Percentiles rank a stretch among this genome's conserved stretches.
These are phyloP conservation scores for Ptychoptera albimana DNA, from an alignment of 2,888 invertebrate species.

Conservation along the genomic window DNA sequence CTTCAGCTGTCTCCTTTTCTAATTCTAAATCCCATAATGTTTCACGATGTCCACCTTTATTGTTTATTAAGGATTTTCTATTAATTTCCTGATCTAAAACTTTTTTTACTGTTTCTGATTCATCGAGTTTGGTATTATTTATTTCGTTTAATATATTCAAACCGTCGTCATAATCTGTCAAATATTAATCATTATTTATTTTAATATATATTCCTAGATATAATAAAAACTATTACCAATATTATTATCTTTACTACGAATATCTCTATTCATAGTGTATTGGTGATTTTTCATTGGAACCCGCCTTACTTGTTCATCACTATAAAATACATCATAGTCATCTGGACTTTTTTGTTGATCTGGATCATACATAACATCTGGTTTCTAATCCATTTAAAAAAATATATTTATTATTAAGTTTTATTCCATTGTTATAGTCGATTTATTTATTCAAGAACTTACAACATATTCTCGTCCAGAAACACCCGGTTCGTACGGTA, in stretches of 20 bases:
- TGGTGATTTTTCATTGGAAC: conserved; percentile 26
- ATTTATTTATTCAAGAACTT: background rate
- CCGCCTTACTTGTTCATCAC: conserved; percentile 21
- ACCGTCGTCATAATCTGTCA: conserved; percentile 5
- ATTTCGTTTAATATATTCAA: background rate
- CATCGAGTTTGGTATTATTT: too few relatives aligned
- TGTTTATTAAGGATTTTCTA: too few relatives aligned
- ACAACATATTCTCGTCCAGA: too few relatives aligned
- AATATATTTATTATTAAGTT: too few relatives aligned
- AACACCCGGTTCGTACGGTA: background rate
- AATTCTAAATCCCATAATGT: conserved; percentile 38
- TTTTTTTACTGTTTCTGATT: too few relatives aligned
- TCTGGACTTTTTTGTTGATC: conserved; percentile 15
- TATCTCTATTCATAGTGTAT: conserved; percentile 27
- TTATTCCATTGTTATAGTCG: too few relatives aligned
- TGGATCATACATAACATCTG: conserved; percentile 10
- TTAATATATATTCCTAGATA: conserved; percentile 3
- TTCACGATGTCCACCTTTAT: conserved; percentile 12
- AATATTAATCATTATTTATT: background rate
- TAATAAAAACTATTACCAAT: conserved; percentile 12
- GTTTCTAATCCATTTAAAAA: too few relatives aligned
- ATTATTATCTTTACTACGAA: conserved; percentile 21
- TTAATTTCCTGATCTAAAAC: too few relatives aligned
- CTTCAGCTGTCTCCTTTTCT: conserved; percentile 36
- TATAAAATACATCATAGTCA: conserved; percentile 24